phyloP scores from a whole-genome alignment of 2,888 invertebrate genomes.

The Cryptosula pallasiana region DNA sequence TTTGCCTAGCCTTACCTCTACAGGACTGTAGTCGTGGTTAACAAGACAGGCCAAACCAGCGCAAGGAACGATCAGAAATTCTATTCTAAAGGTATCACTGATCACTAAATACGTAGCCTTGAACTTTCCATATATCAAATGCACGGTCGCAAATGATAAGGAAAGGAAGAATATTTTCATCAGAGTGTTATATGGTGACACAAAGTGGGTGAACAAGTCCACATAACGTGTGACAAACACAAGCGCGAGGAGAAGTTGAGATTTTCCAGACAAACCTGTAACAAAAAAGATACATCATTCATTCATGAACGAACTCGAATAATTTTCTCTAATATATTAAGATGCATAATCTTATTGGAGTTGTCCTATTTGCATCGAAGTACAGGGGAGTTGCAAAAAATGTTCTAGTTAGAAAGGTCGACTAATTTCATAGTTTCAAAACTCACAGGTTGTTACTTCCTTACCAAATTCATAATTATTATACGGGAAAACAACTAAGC shows the following conservation, averaged over 20 bases:
- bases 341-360: no score
- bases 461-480: no score
- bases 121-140: constrained; percentile 93
- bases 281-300: no score
- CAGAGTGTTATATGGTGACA: constrained; percentile 88
- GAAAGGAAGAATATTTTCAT: constrained; percentile 73
- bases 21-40: constrained; percentile 86
- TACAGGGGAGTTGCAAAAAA: no score
- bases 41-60: constrained; percentile 79
- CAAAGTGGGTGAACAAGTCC: constrained; percentile 88
- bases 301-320: no score
- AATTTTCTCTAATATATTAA: no score
- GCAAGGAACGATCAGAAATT: constrained; percentile 84
- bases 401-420: no score
- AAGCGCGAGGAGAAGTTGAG: constrained; percentile 88
- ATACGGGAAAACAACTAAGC: no score
- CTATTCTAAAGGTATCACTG: constrained; percentile 96
- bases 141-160: constrained; percentile 67
- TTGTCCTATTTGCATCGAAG: no score
- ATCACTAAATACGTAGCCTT: constrained; percentile 97
- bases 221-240: constrained; percentile 90
- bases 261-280: constrained; percentile 90
- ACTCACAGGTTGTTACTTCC: no score
- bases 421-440: no score
- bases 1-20: constrained; percentile 71